Evolutionary conservation across 2,797 vertebrate species (phyloP).

Genomic region (Taenioides sp.): DNA sequence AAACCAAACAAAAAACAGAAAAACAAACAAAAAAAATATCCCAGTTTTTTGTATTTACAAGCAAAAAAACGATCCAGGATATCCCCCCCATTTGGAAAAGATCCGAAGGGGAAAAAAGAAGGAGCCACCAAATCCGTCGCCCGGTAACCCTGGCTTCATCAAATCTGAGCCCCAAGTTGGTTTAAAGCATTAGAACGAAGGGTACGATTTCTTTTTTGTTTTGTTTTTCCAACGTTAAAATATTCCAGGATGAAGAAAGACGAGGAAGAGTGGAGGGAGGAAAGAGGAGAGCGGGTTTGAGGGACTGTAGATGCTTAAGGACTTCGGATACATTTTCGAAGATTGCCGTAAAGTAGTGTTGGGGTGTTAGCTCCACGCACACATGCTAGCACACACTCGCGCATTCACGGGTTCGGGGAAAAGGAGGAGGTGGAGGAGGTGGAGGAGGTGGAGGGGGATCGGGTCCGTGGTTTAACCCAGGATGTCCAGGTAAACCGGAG

Average conservation of each 20-base stretch:
- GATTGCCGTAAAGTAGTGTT: slow-evolving; percentile 83
- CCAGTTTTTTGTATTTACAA: slow-evolving; percentile 63
- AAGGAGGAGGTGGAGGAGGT: background rate
- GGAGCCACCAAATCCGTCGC: slow-evolving; percentile 22
- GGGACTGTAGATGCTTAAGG: slow-evolving; percentile 47
- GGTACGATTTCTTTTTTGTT: slow-evolving; percentile 39
- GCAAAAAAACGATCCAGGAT: slow-evolving; percentile 35
- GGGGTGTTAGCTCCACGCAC: slow-evolving; percentile 50
- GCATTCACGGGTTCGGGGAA: background rate
- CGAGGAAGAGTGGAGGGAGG: slow-evolving; percentile 22
- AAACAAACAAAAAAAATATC: slow-evolving; percentile 30
- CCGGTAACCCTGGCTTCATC: slow-evolving; percentile 50
- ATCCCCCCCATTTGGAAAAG: slow-evolving; percentile 28
- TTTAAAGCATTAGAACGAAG: slow-evolving; percentile 59
- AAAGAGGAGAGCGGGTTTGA: slow-evolving; percentile 12
- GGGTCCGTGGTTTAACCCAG: slow-evolving; percentile 82
- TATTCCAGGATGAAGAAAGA: slow-evolving; percentile 35
- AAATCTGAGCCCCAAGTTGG: slow-evolving; percentile 50
- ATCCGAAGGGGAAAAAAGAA: slow-evolving; percentile 22
- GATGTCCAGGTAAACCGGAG: slow-evolving; percentile 98
- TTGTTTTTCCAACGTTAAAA: slow-evolving; percentile 42
- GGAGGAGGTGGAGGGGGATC: background rate
- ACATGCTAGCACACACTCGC: slow-evolving; percentile 29
- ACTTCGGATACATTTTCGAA: slow-evolving; percentile 51
- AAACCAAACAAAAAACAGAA: background rate